Conservation (phyloP, 2,797 vertebrate species). For the Todus mexicanus region DNA sequence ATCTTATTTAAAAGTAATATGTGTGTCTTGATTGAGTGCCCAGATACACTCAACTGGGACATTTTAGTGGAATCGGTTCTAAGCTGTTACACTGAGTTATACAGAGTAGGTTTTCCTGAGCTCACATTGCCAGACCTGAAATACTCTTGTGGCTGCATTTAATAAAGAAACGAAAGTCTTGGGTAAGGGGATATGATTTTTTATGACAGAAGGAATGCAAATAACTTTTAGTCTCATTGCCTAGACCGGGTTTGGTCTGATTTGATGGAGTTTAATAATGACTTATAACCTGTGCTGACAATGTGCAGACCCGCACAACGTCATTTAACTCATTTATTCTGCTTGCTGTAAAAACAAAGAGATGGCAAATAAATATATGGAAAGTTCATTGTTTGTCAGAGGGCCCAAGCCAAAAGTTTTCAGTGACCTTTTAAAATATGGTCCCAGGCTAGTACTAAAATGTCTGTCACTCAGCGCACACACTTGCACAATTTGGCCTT, state of each 20-base stretch:
- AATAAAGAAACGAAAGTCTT: slow-evolving; percentile 84
- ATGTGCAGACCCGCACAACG: slow-evolving; percentile 89
- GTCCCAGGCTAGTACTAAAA: slow-evolving; percentile 89
- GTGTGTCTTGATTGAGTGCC: slow-evolving; percentile 83
- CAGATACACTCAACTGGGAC: slow-evolving; percentile 80
- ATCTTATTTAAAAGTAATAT: slow-evolving; percentile 86
- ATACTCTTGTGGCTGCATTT: slow-evolving; percentile 85
- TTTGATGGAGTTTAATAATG: slow-evolving; percentile 92
- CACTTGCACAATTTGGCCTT: slow-evolving; percentile 81
- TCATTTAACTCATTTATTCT: slow-evolving; percentile 94
- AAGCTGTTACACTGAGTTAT: slow-evolving; percentile 78
- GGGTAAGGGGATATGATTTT: slow-evolving; percentile 86
- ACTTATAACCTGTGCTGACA: slow-evolving; percentile 98
- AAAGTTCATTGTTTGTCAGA: slow-evolving; percentile 86
- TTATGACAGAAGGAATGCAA: slow-evolving; percentile 87
- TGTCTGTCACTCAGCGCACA: slow-evolving; percentile 87
- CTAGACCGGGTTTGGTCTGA: slow-evolving; percentile 81
- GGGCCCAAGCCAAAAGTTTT: slow-evolving; percentile 82
- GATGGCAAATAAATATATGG: slow-evolving; percentile 90
- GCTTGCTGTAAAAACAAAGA: slow-evolving; percentile 92
- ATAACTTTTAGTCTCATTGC: slow-evolving; percentile 82
- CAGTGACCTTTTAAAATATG: slow-evolving; percentile 85
- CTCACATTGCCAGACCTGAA: slow-evolving; percentile 79
- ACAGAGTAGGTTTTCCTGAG: slow-evolving; percentile 77
- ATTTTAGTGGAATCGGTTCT: slow-evolving; percentile 78